Percentiles rank a stretch among this genome's conserved stretches.
phyloP scores from a whole-genome alignment of 2,113 vertebrate species.

The Paradisaea rubra region DNA sequence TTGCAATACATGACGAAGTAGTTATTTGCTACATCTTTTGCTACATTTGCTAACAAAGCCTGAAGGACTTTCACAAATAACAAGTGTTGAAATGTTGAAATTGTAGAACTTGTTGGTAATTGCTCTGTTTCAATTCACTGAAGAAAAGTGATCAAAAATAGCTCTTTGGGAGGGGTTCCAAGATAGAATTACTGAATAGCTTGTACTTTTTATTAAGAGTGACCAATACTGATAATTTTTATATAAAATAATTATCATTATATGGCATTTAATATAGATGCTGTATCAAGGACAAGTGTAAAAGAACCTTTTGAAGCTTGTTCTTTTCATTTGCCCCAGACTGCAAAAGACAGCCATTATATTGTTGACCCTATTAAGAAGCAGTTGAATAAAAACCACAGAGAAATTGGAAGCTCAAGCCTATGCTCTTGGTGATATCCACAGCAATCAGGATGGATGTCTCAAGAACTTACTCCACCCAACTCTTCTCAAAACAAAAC shows the following conservation, averaged over 20 bases:
- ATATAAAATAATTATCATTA: not conserved
- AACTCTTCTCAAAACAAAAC: not conserved
- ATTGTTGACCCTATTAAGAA: not conserved
- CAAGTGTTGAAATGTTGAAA: not conserved
- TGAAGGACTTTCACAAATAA: not conserved
- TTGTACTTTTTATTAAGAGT: not conserved
- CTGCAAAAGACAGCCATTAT: not conserved
- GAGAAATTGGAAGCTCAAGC: not conserved
- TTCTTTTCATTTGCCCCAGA: not conserved
- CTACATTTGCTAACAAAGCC: not conserved
- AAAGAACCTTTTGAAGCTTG: not conserved
- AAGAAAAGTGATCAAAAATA: not conserved
- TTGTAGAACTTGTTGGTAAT: not conserved
- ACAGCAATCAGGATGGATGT: not conserved
- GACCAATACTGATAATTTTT: not conserved
- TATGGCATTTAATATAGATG: not conserved
- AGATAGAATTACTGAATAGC: not conserved
- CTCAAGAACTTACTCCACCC: not conserved
- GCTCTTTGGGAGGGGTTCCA: not conserved
- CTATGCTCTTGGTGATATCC: not conserved
- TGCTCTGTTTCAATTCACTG: not conserved
- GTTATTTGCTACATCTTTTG: not conserved
- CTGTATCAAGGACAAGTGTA: not conserved
- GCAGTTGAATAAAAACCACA: not conserved
- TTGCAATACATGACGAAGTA: not conserved